Evolutionary conservation across 2,797 vertebrate species (phyloP).

Genomic region (Orientallactaga sibirica): DNA sequence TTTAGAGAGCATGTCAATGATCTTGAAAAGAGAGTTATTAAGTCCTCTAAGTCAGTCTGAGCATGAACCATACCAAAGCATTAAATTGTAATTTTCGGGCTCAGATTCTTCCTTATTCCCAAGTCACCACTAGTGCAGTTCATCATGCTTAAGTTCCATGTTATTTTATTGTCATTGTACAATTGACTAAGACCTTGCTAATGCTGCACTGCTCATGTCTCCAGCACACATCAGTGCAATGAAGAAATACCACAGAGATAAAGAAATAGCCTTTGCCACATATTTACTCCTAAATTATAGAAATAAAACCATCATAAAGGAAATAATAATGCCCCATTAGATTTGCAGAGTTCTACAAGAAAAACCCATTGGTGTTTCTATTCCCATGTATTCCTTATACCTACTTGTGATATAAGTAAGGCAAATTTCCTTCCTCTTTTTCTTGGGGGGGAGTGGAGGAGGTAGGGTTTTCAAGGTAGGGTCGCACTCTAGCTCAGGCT

Average conservation of each 20-base stretch:
- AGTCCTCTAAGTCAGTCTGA: conserved; percentile 34
- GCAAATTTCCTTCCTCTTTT: not conserved
- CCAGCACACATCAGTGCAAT: not conserved
- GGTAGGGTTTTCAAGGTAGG: too few relatives aligned
- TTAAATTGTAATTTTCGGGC: conserved; percentile 57
- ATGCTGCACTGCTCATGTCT: not conserved
- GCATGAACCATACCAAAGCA: not conserved
- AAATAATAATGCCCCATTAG: conserved; percentile 1
- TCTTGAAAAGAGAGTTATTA: conserved; percentile 66
- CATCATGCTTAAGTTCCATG: conserved; percentile 27
- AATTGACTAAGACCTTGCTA: conserved; percentile 33
- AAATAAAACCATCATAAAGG: not conserved
- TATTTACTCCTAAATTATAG: not conserved
- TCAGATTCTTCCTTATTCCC: conserved; percentile 26
- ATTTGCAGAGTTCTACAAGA: conserved; percentile 10
- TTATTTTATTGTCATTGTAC: conserved; percentile 36
- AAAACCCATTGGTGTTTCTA: conserved; percentile 14
- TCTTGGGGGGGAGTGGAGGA: too few relatives aligned
- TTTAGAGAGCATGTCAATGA: not conserved
- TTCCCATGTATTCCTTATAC: not conserved
- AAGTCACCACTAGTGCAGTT: not conserved
- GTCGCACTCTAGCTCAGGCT: too few relatives aligned
- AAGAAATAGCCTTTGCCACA: not conserved
- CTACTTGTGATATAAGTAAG: not conserved
- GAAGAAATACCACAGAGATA: not conserved